These are phyloP conservation scores for Pteruthius melanotis DNA, from an alignment of 2,113 vertebrate genomes.

Conservation along the genomic window DNA sequence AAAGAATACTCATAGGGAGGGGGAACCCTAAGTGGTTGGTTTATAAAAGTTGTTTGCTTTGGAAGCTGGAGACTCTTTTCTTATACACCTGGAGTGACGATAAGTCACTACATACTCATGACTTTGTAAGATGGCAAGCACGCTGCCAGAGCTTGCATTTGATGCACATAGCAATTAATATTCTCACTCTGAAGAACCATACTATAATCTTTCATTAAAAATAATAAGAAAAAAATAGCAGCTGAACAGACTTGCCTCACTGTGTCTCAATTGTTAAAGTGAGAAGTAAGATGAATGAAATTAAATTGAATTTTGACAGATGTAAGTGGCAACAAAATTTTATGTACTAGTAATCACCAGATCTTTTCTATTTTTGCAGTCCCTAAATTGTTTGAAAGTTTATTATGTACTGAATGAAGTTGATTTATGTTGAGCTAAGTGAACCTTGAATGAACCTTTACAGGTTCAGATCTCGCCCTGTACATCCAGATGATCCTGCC, in stretches of 20 bases:
- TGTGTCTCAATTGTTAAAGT: background rate
- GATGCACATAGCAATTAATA: background rate
- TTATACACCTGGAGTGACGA: background rate
- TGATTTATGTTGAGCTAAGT: background rate
- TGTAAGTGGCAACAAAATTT: background rate
- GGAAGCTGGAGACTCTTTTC: background rate
- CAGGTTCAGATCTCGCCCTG: background rate
- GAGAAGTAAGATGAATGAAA: background rate
- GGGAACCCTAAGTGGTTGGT: fast-evolving
- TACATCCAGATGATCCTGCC: background rate
- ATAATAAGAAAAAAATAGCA: background rate
- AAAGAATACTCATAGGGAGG: background rate
- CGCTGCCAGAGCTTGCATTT: background rate
- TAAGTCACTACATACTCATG: background rate
- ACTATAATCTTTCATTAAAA: background rate
- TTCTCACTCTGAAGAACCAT: background rate
- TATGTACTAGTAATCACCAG: background rate
- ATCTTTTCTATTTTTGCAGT: background rate
- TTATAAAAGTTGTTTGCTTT: background rate
- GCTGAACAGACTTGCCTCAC: background rate
- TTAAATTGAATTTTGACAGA: background rate
- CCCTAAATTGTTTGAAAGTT: background rate
- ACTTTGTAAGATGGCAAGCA: background rate
- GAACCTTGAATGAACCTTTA: background rate
- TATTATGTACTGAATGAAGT: background rate